These are phyloP conservation scores for Turritopsis dohrnii DNA, from an alignment of 30 jellyfish, hydroid and myxozoan genomes.

Conservation along the genomic window DNA sequence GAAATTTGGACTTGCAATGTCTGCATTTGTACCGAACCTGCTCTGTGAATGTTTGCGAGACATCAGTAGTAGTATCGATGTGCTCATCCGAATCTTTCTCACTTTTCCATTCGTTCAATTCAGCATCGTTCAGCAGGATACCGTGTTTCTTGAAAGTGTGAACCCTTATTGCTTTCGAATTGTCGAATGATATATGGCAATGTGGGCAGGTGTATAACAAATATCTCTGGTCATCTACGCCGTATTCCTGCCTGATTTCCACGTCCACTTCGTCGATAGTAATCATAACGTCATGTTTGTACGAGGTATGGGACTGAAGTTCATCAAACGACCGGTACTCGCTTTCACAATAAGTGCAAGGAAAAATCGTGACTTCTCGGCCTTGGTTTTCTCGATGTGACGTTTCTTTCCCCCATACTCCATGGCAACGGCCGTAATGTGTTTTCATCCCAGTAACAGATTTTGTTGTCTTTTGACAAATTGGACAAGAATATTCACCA, in stretches of 20 bases:
- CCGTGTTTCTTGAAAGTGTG: conserved; percentile 30
- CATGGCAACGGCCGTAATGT: conserved; percentile 64
- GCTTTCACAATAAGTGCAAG: conserved; percentile 46
- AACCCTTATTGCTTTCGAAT: conserved; percentile 14
- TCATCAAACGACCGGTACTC: conserved; percentile 42
- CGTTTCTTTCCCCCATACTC: conserved; percentile 51
- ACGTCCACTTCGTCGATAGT: conserved; percentile 20
- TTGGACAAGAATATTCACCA: conserved; percentile 25
- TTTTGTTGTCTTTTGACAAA: conserved; percentile 28
- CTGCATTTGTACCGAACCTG: conserved; percentile 17
- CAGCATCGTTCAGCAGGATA: conserved; percentile 7
- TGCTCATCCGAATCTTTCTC: neutral
- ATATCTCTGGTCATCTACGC: neutral
- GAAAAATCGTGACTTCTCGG: conserved; percentile 18
- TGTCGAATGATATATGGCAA: conserved; percentile 21
- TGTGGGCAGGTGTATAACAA: conserved; percentile 6
- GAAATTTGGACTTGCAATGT: neutral
- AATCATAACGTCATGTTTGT: conserved; percentile 47
- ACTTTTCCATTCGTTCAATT: neutral
- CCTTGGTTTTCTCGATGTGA: conserved; percentile 24
- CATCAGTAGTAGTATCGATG: neutral
- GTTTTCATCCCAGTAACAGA: conserved; percentile 48
- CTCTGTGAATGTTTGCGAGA: neutral
- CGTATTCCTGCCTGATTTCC: conserved; percentile 10
- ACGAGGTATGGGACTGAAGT: conserved; percentile 44